Evolutionary conservation across 2,113 vertebrate genomes (phyloP), one percentile per base, ranked within the genome.

Genomic region (Hemiprocne comata): DNA sequence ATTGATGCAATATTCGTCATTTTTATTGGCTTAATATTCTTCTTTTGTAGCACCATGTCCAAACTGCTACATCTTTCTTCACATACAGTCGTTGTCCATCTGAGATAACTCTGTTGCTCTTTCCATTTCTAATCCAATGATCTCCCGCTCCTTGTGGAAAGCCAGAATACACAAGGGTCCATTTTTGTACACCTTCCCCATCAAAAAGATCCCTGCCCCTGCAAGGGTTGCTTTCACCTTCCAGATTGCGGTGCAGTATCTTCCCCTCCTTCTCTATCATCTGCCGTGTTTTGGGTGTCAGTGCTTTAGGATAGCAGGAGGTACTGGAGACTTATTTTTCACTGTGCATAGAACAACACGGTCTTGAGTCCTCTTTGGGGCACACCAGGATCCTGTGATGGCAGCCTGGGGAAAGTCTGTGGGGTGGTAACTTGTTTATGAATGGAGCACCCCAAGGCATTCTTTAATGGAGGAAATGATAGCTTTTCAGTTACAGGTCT

Each of bases 11-110:
- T 93, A 95, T 96, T 94, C 17, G 20, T 95, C 88, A 90, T 94
- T 96, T 97, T 96, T 96, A 96, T 97, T 93, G 89, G 86, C 85
- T 90, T 94, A 89, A 93, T 92, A 86, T 78, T 96, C 86, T 72
- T 90, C 84, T 92, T 94, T 71, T 31, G 4, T 94, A 90, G 83
- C 90, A 79, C 61, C 66, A 33, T 94, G 93, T 95, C 94, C 92
- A 96, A 96, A 95, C 80, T 72, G 76, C 65, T 90, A 29, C 38
- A 69, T 96, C 88, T 87, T 87, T 88, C 90, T 96, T 92, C 77
- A 65, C 29, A 24, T 38, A 65, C 25, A 50, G 60, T 76, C 51
- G 19, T 65, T 92, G 92, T 93, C 88, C 93, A 69, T 92, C 77
- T 62, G 24, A 75, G 62, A 87, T 29, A 53, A 53, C 0, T 1